Base-by-base conservation (phyloP, 2,888 invertebrate genomes). In the Apodemia hepburni region DNA sequence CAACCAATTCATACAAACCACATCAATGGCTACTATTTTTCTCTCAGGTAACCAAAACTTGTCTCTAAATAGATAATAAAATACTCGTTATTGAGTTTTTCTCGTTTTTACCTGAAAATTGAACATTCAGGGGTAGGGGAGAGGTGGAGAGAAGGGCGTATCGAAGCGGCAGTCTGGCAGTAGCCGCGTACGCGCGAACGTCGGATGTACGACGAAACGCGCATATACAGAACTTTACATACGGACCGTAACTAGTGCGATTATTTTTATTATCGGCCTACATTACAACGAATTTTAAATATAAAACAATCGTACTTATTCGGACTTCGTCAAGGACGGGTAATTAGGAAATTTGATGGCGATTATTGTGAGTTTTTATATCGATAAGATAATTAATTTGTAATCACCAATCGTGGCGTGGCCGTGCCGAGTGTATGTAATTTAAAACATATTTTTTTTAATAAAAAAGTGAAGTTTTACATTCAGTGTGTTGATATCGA, bases 41-140 rank as follows among this genome's bases (percentile, higher is more conserved):
- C 22, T 22, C 65, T 64, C 70, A 70, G 69, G 70, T 69, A 74
- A 71, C 64, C 66, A 73, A 74, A 22, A 75, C 72, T 68, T 74
- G 73, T 76, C 71, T 70, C 74, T 71, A 75, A 77, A 77, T 78
- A 77, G 75, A 77, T 74, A 78, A 80, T 57, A 74, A 75, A 77
- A 77, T 72, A 75, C 69, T 71, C 67, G 69, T 71, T 69, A 74
- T 70, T 70, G 69, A 63, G 72, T 74, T 72, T 79, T 79, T 74
- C 72, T 70, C 75, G 76, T 85, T 84, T 84, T 80, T 87, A 84
- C 84, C 85, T 84, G 85, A 83, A 85, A 84, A 84, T 72, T 71
- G 68, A 73, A 77, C 74, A 70, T 54, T 71, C 74, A 79, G 81
- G 80, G 75, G 81, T 82, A 81, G 75, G 73, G 66, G 78, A 64